phyloP scores from a whole-genome alignment of 2,113 vertebrate species.

The Choloepus hoffmanni region DNA sequence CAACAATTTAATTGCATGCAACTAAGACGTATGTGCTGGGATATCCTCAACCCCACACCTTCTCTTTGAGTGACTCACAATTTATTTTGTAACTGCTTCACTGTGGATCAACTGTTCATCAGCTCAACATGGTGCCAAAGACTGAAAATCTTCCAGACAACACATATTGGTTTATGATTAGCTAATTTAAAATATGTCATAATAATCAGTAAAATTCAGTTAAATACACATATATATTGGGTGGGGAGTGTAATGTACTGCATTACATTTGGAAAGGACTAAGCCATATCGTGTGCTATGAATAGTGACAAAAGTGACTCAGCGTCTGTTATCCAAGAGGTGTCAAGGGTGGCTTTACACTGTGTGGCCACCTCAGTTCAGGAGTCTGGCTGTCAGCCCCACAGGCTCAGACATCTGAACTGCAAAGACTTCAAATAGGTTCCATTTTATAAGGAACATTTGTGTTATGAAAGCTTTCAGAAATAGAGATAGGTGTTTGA shows the following conservation, averaged over 20 bases:
- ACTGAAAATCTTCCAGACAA: not conserved
- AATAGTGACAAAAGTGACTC: not conserved
- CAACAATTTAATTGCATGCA: not conserved
- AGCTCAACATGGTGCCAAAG: not conserved
- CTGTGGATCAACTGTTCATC: not conserved
- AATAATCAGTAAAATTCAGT: not conserved
- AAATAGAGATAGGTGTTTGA: not conserved
- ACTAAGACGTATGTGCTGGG: not conserved
- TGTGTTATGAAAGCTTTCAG: not conserved
- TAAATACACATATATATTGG: not conserved
- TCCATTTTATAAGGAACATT: not conserved
- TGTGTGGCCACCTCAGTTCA: not conserved
- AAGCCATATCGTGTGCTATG: not conserved
- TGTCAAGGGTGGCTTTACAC: rapidly evolving
- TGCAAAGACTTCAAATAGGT: not conserved
- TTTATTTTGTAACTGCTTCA: not conserved
- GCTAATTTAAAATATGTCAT: not conserved
- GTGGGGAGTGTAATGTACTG: rapidly evolving
- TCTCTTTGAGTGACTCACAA: not conserved
- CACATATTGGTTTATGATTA: not conserved
- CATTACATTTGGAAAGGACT: not conserved
- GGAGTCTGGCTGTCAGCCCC: not conserved
- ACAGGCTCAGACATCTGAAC: not conserved
- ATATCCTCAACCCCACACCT: not conserved
- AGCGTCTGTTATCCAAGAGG: not conserved